Percentiles rank a stretch among this genome's conserved stretches.
phyloP scores from a whole-genome alignment of 2,797 vertebrate genomes.

The Liasis olivaceus region DNA sequence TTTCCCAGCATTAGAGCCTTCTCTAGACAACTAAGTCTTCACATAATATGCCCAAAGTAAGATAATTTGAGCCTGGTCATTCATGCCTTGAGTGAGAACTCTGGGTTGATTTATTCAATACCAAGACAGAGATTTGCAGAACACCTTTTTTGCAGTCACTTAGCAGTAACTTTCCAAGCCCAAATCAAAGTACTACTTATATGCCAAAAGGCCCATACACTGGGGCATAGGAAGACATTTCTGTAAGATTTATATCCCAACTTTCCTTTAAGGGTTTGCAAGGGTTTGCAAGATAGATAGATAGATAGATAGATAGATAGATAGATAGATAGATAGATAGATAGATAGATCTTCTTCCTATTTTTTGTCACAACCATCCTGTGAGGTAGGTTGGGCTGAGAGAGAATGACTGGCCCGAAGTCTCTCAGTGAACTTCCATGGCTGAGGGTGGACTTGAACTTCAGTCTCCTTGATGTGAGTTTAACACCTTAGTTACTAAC shows the following conservation, averaged over 20 bases:
- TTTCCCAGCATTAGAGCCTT: neutral
- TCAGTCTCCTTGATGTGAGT: neutral
- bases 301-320: neutral
- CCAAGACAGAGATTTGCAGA: neutral
- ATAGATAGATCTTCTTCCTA: too few species aligned
- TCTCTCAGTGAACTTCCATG: neutral
- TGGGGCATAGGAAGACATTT: neutral
- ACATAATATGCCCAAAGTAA: neutral
- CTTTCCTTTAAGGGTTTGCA: neutral
- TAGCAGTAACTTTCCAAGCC: neutral
- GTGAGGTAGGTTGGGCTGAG: too few species aligned
- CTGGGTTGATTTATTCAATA: neutral
- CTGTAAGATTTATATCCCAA: neutral
- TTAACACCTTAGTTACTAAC: neutral
- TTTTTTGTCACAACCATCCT: too few species aligned
- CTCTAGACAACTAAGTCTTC: neutral
- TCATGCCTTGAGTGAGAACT: neutral
- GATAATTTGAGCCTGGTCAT: neutral
- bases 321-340: neutral
- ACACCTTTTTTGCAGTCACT: neutral
- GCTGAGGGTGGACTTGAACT: neutral
- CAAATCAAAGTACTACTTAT: neutral
- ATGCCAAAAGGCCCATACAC: neutral
- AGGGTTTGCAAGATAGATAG: neutral
- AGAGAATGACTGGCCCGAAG: too few species aligned